phyloP scores from a whole-genome alignment of 1,140 invertebrate genomes.

The Pseudomyrmex gracilis region DNA sequence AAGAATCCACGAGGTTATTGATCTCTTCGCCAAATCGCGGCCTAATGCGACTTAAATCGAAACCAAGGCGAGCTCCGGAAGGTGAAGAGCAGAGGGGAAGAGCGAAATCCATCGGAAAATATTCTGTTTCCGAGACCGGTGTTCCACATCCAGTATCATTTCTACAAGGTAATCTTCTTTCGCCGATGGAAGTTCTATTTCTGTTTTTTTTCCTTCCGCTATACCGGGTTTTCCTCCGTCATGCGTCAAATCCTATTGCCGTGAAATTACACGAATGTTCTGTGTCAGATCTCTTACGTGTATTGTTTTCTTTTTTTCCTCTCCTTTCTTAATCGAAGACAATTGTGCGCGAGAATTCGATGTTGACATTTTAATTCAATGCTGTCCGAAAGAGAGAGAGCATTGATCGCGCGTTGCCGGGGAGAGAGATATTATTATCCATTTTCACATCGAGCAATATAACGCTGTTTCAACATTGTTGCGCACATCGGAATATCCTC shows the following conservation, averaged over 20 bases:
- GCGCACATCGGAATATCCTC: not conserved
- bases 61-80: not conserved
- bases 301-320: not conserved
- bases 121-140: conserved; percentile 1
- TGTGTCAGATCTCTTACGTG: no score
- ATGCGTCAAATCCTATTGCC: not conserved
- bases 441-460: no score
- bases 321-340: not conserved
- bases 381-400: not conserved
- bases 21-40: conserved; percentile 14
- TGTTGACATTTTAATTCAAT: conserved; percentile 14
- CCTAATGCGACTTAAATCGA: conserved; percentile 5
- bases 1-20: conserved; percentile 3
- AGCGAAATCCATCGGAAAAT: conserved; percentile 20
- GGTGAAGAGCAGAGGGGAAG: no score
- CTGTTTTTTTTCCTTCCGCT: not conserved
- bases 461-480: not conserved
- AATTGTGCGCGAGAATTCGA: conserved; percentile 5
- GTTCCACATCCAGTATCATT: conserved; percentile 21
- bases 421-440: no score
- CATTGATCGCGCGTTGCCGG: not conserved
- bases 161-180: conserved; percentile 14
- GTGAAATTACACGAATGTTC: not conserved
- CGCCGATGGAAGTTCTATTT: conserved; percentile 9
- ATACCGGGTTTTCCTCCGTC: not conserved